These are phyloP conservation scores for Apaloderma vittatum DNA, from an alignment of 2,113 vertebrate genomes.

Conservation along the genomic window DNA sequence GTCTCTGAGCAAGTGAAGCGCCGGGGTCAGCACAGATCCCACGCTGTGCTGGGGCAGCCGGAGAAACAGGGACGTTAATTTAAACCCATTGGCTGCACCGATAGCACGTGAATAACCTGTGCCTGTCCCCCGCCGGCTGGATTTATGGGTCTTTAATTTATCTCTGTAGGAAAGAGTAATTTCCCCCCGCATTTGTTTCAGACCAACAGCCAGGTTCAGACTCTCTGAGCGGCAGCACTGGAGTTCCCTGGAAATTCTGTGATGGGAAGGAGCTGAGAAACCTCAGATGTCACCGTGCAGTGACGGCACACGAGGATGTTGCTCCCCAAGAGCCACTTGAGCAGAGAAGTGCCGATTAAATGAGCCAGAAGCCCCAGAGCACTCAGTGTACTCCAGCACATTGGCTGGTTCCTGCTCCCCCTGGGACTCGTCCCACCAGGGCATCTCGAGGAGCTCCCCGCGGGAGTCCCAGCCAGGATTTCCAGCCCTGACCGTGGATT, in stretches of 20 bases:
- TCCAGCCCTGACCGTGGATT: neutral
- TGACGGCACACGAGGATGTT: neutral
- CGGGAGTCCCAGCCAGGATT: neutral
- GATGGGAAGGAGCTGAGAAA: neutral
- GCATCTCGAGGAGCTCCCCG: neutral
- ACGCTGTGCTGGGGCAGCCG: neutral
- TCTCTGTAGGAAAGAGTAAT: neutral
- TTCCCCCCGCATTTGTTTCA: neutral
- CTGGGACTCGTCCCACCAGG: neutral
- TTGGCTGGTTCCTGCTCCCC: neutral
- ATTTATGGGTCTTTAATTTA: neutral
- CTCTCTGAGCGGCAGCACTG: too few species aligned
- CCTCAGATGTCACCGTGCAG: rapidly evolving
- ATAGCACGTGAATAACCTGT: neutral
- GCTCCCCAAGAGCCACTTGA: neutral
- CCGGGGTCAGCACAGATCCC: rapidly evolving
- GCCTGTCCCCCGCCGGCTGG: neutral
- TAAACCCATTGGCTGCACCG: neutral
- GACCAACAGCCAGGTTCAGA: neutral
- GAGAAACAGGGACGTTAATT: neutral
- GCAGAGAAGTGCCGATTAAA: neutral
- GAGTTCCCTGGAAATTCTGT: neutral
- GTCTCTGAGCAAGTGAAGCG: neutral
- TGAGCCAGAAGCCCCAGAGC: neutral
- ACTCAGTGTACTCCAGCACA: rapidly evolving